Base-by-base conservation (phyloP, 2,888 invertebrate species). In the Monochamus alternatus region DNA sequence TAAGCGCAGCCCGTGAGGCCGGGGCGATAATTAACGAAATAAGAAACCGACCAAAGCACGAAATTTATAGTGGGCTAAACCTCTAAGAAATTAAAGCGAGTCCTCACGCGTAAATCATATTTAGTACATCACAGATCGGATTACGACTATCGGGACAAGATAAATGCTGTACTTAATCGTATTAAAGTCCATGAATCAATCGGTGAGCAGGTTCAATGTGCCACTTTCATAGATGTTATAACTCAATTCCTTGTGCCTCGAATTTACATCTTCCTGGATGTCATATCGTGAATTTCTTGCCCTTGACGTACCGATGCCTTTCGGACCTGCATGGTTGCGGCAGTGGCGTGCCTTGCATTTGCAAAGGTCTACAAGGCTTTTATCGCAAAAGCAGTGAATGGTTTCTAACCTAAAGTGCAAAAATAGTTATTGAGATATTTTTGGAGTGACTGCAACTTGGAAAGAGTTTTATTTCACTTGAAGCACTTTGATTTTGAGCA, bases 81-180 rank as follows among this genome's bases (percentile, higher is more conserved):
- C 69, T 69, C 51, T 14, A 47, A 14, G 60, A 69, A 69, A 69
- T 47, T 47, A 74, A 74, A 62, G 52, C 55, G 55, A 44, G 38
- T 10, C 10, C 47, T 63, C 71, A 65, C 64, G 47, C 75, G 74
- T 81, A 80, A 81, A 80, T 81, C 81, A 81, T 81, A 81, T 81
- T 81, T 80, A 81, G 81, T 80, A 81, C 79, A 81, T 81, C 80
- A 80, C 80, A 77, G 80, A 77, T 78, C 75, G 78, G 81, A 80
- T 81, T 81, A 81, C 73, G 64, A 72, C 66, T 75, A 79, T 73
- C 78, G 78, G 74, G 79, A 78, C 78, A 75, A 79, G 81, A 81
- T 80, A 78, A 81, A 81, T 80, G 81, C 75, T 71, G 73, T 65
- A 31, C 59, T 75, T 70, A 75, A 71, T 75, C 71, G 75, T 60